Base-by-base conservation (phyloP, 2,113 vertebrate species). In the Cavia porcellus region DNA sequence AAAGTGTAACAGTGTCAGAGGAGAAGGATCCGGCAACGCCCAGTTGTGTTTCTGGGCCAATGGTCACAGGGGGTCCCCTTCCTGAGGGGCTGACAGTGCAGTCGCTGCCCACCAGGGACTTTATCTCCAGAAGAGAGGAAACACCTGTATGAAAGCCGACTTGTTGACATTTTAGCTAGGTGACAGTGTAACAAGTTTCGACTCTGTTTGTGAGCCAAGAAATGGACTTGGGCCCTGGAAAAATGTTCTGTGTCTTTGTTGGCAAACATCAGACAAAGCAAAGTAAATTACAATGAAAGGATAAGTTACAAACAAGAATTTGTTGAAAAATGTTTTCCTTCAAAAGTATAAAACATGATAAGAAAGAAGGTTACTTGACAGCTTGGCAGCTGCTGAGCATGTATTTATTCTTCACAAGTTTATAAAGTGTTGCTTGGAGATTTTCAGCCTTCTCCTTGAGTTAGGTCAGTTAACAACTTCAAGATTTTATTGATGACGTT, bases 351-450 rank as follows among this genome's bases (percentile, higher is more conserved):
- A 89, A 64, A 77, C 8, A 91, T 64, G 52, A 28, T 61, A 89
- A 94, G 32, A 3, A 96, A 88, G 13, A 86, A 45, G 74, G 45
- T 24, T 59, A 89, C 75, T 84, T 64, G 59, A 86, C 13, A 96
- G 70, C 7, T 81, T 79, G 47, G 32, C 17, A 86, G 42, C 32
- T 13, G 59, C 38, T 38, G 28, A 42, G 35, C 47, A 20, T 77
- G n/a, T 47, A 55, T 88, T 45, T 77, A 72, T 15, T 66, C 45
- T 30, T 32, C 1, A 22, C 6, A 90, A 77, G 20, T 89, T 86
- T 90, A 55, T 83, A 47, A 94, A 83, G 32, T 50, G 62, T 4
- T 32, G 28, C 14, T 32, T 50, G 42, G n/a, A 50, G 25, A 75
- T 55, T 57, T 52, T 93, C 81, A 62, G 55, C 59, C 50, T 92